Evolutionary conservation across 1,140 invertebrate genomes (phyloP).

Genomic region (Lepidurus packardi): DNA sequence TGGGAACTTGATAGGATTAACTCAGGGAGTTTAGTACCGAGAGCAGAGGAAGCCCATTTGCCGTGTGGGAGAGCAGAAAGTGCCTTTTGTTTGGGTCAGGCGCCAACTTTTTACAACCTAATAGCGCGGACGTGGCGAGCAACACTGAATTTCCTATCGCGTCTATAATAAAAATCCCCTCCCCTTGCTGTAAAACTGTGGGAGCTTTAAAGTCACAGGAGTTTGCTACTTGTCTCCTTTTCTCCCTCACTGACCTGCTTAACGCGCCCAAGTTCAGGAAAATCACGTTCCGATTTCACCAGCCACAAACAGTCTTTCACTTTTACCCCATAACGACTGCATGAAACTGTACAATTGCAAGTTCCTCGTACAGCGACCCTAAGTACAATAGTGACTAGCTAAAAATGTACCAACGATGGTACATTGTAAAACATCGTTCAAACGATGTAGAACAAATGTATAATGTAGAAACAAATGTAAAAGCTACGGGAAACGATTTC

Average conservation of each 20-base stretch:
- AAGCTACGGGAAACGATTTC: too few relatives aligned
- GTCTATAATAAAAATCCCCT: background rate
- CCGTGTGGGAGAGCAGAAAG: background rate
- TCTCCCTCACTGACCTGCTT: conserved; percentile 4
- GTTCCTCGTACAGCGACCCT: too few relatives aligned
- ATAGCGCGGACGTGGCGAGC: conserved; percentile 4
- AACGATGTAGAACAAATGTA: too few relatives aligned
- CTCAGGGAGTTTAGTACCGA: too few relatives aligned
- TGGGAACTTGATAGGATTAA: too few relatives aligned
- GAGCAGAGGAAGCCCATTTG: background rate
- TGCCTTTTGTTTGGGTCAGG: conserved; percentile 15
- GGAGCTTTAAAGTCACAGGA: background rate
- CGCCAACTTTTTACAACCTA: conserved; percentile 17
- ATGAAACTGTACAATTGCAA: background rate
- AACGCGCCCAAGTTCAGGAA: background rate
- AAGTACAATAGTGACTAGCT: too few relatives aligned
- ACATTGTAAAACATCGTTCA: too few relatives aligned
- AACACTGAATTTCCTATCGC: conserved; percentile 11
- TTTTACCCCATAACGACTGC: background rate
- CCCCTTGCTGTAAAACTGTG: background rate
- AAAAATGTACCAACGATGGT: too few relatives aligned
- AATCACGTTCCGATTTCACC: background rate
- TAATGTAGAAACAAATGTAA: too few relatives aligned
- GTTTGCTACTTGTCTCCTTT: background rate
- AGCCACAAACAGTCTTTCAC: background rate